phyloP scores from a whole-genome alignment of 2,113 vertebrate species.

The Notiomystis cincta region DNA sequence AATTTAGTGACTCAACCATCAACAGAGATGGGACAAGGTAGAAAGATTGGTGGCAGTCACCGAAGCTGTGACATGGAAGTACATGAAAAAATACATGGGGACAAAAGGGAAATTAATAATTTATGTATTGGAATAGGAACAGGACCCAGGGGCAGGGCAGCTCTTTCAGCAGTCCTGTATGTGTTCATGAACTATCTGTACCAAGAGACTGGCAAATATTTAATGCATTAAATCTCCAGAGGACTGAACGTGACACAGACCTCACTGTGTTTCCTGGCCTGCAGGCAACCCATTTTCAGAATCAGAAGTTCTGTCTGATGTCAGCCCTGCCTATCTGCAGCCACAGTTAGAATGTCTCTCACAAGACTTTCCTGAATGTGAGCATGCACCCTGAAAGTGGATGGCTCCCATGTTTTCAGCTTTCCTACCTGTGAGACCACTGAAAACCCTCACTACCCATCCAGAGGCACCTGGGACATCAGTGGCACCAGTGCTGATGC shows the following conservation, averaged over 20 bases:
- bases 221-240: background rate
- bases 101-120: background rate
- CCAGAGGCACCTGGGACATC: background rate
- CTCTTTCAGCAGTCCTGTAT: background rate
- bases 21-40: background rate
- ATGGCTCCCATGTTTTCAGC: rapidly evolving
- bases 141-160: background rate
- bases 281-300: background rate
- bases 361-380: background rate
- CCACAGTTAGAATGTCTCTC: background rate
- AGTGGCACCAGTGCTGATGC: rapidly evolving
- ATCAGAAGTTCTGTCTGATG: background rate
- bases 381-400: rapidly evolving
- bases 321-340: background rate
- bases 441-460: background rate
- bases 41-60: background rate
- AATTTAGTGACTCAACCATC: background rate
- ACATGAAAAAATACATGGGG: background rate
- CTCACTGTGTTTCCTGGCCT: background rate
- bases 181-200: background rate
- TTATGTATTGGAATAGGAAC: background rate
- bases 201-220: background rate
- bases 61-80: background rate
- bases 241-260: background rate
- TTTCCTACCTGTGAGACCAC: background rate